Percentiles rank a stretch among this genome's conserved stretches.
Conservation (phyloP, 2,888 invertebrate genomes). For the Troides aeacus region DNA sequence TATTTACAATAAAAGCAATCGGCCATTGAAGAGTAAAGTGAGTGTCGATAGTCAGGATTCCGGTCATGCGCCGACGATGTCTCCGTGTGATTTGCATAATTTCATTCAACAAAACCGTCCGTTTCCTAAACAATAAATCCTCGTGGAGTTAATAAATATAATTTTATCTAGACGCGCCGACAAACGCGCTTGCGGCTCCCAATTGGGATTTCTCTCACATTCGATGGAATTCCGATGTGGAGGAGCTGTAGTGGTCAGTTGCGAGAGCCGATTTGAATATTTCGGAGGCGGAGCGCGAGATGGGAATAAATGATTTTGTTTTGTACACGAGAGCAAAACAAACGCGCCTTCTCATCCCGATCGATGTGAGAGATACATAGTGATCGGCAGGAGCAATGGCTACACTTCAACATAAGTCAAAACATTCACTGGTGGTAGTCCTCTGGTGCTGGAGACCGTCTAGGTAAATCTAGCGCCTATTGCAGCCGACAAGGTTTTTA, state of each 20-base stretch:
- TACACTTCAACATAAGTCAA: no score
- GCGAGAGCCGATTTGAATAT: conserved; percentile 42
- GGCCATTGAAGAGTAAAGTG: neutral
- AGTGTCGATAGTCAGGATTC: conserved; percentile 1
- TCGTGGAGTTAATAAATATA: conserved; percentile 27
- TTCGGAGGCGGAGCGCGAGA: conserved; percentile 35
- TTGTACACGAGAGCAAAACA: conserved; percentile 22
- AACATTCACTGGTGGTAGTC: no score
- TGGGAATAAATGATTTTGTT: conserved; percentile 35
- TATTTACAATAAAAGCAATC: neutral
- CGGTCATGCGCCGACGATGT: conserved; percentile 1
- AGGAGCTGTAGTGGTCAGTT: conserved; percentile 48
- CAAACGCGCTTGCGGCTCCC: conserved; percentile 29
- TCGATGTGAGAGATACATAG: neutral
- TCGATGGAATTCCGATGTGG: conserved; percentile 53
- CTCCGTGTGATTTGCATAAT: conserved; percentile 19
- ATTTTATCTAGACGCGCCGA: conserved; percentile 28
- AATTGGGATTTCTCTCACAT: conserved; percentile 48
- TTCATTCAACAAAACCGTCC: conserved; percentile 23
- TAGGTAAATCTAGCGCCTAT: no score
- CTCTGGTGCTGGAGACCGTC: no score
- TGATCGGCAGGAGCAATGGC: no score
- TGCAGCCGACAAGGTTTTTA: no score
- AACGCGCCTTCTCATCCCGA: conserved; percentile 8
- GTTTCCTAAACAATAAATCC: conserved; percentile 38